A percentile compares a stretch with the other conserved stretches of the same genome.
Evolutionary conservation across 1,140 invertebrate genomes (phyloP).

Genomic region (Gryon sp.): DNA sequence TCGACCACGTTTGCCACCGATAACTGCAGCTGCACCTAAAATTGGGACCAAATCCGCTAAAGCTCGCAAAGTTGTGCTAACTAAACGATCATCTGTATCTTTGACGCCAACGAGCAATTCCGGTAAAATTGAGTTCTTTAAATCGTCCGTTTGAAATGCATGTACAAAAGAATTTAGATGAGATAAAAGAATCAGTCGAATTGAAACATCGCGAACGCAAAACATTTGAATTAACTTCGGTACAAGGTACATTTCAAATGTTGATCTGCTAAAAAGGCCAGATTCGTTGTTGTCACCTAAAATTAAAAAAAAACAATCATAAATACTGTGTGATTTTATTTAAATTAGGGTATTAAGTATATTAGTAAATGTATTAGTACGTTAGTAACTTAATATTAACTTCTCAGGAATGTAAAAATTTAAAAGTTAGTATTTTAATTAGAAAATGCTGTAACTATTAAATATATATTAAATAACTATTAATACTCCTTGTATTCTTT

Average conservation of each 20-base stretch:
- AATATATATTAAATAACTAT: no score
- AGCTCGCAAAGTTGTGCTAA: slow-evolving; percentile 87
- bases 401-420: no score
- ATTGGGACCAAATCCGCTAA: slow-evolving; percentile 90
- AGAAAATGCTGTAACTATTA: no score
- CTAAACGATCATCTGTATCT: slow-evolving; percentile 89
- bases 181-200: slow-evolving; percentile 84
- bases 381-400: no score
- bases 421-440: no score
- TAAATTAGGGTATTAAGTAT: slow-evolving; percentile 14
- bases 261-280: slow-evolving; percentile 82
- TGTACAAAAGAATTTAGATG: slow-evolving; percentile 86
- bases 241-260: slow-evolving; percentile 85
- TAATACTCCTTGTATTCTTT: no score
- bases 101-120: slow-evolving; percentile 91
- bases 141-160: slow-evolving; percentile 85
- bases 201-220: slow-evolving; percentile 87
- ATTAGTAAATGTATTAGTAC: no score
- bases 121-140: slow-evolving; percentile 85
- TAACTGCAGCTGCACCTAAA: slow-evolving; percentile 87
- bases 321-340: not conserved
- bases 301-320: slow-evolving; percentile 17
- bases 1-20: slow-evolving; percentile 88
- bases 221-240: slow-evolving; percentile 88
- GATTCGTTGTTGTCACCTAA: slow-evolving; percentile 77